These are phyloP conservation scores for Scaptodrosophila latifasciaeformis DNA, from an alignment of 2,888 invertebrate genomes.

Conservation along the genomic window DNA sequence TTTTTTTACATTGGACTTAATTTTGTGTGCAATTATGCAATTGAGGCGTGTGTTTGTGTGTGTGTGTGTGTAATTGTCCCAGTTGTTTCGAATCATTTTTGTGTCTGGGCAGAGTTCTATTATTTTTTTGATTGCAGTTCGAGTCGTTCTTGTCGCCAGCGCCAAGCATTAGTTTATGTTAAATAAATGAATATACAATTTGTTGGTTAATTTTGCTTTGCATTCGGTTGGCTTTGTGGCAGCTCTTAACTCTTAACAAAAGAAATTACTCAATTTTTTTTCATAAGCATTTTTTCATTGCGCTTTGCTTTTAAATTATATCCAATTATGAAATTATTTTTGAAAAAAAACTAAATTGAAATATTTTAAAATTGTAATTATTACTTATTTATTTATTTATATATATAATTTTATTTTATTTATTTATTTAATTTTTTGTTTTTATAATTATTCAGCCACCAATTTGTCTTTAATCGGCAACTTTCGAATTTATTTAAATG, in stretches of 20 bases:
- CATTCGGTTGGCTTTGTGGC: constrained; percentile 16
- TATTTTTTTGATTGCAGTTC: constrained; percentile 12
- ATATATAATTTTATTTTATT: constrained; percentile 12
- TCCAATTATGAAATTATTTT: neutral
- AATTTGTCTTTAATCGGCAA: too few relatives aligned
- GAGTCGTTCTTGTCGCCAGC: too few relatives aligned
- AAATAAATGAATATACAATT: neutral
- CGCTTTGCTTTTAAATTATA: neutral
- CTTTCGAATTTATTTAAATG: neutral
- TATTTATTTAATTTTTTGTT: constrained; percentile 11
- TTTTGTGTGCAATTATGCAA: constrained; percentile 24
- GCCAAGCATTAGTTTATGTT: constrained; percentile 7
- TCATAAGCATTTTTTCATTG: neutral
- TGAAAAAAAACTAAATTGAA: neutral
- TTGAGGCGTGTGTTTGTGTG: neutral
- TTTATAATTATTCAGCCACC: too few relatives aligned
- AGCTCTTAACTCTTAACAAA: constrained; percentile 13
- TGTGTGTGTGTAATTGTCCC: neutral
- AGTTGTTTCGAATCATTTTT: too few relatives aligned
- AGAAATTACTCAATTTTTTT: neutral
- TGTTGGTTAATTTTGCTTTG: neutral
- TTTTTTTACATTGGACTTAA: constrained; percentile 42
- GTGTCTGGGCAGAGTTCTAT: too few relatives aligned
- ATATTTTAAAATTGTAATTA: constrained; percentile 3
- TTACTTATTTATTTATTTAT: constrained; percentile 10